Conservation (phyloP, 2,113 vertebrate genomes). For the Motacilla alba region DNA sequence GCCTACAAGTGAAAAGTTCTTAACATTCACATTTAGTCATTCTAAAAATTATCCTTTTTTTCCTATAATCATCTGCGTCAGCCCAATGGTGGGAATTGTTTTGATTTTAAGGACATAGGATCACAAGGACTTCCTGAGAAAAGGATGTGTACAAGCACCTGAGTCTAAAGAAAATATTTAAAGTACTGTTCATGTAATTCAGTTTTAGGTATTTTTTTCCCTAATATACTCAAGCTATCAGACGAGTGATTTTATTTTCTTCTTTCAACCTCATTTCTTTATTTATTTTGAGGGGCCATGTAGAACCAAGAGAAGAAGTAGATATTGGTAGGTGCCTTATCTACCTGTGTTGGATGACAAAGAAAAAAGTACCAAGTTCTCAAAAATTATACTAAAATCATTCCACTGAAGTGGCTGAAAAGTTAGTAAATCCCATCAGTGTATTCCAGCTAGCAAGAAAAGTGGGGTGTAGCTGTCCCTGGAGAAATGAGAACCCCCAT, state of each 20-base stretch:
- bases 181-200: background rate
- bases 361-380: background rate
- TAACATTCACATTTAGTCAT: background rate
- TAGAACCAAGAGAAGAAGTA: background rate
- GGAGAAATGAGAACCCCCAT: background rate
- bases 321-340: background rate
- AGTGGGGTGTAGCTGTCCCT: background rate
- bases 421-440: background rate
- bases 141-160: background rate
- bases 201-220: background rate
- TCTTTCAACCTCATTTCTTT: background rate
- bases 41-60: background rate
- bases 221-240: background rate
- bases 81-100: background rate
- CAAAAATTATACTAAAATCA: background rate
- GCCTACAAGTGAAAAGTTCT: background rate
- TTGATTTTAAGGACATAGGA: background rate
- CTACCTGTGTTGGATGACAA: background rate
- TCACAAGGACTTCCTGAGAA: background rate
- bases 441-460: background rate
- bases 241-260: background rate
- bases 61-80: background rate
- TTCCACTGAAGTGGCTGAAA: background rate
- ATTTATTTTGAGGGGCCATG: background rate
- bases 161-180: background rate